A percentile compares a stretch with the other conserved stretches of the same genome.
Conservation (phyloP, 2,888 invertebrate genomes). For the Catotricha subobsoleta region DNA sequence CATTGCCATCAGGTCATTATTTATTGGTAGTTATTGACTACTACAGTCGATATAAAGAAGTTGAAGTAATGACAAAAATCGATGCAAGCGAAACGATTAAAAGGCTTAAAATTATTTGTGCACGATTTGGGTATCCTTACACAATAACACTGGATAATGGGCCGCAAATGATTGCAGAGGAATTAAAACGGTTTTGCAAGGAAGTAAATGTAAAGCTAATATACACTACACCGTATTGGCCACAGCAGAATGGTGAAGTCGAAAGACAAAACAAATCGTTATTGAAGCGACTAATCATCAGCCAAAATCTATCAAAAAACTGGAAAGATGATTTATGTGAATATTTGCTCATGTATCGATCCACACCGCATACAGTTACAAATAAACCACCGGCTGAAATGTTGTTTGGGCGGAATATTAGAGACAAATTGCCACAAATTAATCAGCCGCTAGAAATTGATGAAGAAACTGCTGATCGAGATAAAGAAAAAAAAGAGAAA, state of each 20-base stretch:
- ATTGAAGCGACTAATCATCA: constrained; percentile 10
- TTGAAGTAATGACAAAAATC: constrained; percentile 10
- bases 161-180: constrained; percentile 7
- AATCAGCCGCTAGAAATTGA: constrained; percentile 5
- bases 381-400: constrained; percentile 15
- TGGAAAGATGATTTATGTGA: constrained; percentile 11
- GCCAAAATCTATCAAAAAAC: constrained; percentile 7
- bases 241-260: constrained; percentile 9
- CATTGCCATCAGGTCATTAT: constrained; percentile 14
- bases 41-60: constrained; percentile 16
- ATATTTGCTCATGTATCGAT: constrained; percentile 12
- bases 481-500: constrained; percentile 9
- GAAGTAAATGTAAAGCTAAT: constrained; percentile 9
- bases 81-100: constrained; percentile 11
- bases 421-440: constrained; percentile 13
- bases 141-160: constrained; percentile 14
- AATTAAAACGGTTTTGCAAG: constrained; percentile 11
- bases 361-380: constrained; percentile 17
- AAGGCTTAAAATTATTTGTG: constrained; percentile 13
- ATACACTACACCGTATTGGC: constrained; percentile 12
- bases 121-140: constrained; percentile 13
- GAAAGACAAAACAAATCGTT: constrained; percentile 7
- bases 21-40: constrained; percentile 17
- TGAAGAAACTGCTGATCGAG: constrained; percentile 6
- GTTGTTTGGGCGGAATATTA: constrained; percentile 13